Conservation (phyloP, 1,140 invertebrate genomes). For the Pectinophora gossypiella region DNA sequence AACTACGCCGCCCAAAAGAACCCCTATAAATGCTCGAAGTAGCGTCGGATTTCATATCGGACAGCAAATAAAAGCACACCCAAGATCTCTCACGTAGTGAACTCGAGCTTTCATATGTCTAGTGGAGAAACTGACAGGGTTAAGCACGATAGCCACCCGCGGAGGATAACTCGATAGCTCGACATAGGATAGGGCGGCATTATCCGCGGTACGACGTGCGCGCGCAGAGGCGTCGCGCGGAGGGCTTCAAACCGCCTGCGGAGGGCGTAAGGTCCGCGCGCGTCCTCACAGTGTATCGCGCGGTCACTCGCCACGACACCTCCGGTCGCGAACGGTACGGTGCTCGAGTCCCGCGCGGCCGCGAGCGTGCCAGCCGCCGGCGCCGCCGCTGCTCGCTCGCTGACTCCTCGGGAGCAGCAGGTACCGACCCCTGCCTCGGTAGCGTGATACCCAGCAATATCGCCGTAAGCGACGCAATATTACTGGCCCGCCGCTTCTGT, state of each 20-base stretch:
- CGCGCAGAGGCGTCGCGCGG: conserved; percentile 64
- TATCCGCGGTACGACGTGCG: conserved; percentile 51
- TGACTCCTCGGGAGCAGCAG: background rate
- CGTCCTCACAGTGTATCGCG: conserved; percentile 34
- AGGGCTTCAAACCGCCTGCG: conserved; percentile 67
- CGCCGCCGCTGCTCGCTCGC: conserved; percentile 16
- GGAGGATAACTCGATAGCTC: conserved; percentile 65
- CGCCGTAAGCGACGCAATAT: conserved; percentile 35
- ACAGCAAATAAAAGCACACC: conserved; percentile 1
- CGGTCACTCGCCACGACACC: conserved; percentile 52
- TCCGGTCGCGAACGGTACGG: conserved; percentile 49
- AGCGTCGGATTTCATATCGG: conserved; percentile 2
- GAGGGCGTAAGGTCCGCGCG: conserved; percentile 62
- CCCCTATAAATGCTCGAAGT: background rate
- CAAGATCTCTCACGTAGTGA: background rate
- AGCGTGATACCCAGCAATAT: conserved; percentile 57
- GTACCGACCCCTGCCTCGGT: conserved; percentile 17
- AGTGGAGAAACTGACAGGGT: conserved; percentile 35
- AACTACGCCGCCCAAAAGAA: background rate
- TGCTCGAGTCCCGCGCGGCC: conserved; percentile 29
- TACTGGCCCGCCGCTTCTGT: conserved; percentile 36
- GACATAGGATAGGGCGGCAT: conserved; percentile 60
- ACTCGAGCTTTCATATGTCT: conserved; percentile 27
- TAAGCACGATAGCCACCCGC: conserved; percentile 37
- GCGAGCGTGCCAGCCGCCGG: conserved; percentile 36